Evolutionary conservation across 2,113 vertebrate genomes (phyloP).

Genomic region (Gracilinanus agilis): DNA sequence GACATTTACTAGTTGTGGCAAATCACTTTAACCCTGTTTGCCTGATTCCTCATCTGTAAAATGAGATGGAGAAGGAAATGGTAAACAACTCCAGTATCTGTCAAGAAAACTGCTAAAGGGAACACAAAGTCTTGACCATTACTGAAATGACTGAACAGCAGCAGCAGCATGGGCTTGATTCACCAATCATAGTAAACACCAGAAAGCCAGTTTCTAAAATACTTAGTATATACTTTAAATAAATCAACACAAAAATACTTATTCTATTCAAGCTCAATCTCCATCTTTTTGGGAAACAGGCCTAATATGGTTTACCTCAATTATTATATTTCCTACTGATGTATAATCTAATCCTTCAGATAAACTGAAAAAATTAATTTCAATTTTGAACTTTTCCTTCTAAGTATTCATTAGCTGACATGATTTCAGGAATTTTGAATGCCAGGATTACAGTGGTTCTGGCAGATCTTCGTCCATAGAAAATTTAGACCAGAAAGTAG

Average conservation of each 20-base stretch:
- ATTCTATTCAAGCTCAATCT: background rate
- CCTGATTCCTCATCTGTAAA: background rate
- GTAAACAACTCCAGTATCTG: background rate
- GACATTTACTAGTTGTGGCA: background rate
- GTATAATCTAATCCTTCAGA: background rate
- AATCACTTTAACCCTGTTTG: background rate
- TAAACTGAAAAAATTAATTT: background rate
- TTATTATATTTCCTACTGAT: no score
- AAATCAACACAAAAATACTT: no score
- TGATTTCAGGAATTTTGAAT: background rate
- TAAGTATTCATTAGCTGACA: background rate
- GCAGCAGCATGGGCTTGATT: background rate
- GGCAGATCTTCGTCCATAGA: background rate
- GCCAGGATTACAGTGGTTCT: background rate
- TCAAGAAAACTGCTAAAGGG: background rate
- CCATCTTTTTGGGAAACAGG: background rate
- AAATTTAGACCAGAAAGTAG: background rate
- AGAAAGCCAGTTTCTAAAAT: background rate
- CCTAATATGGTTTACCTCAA: background rate
- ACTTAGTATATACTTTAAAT: no score
- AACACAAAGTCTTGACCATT: no score
- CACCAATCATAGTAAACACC: background rate
- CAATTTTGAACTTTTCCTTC: background rate
- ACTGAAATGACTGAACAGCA: background rate
- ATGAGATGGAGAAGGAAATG: background rate